Percentiles rank a stretch among this genome's conserved stretches.
Evolutionary conservation across 2,113 vertebrate species (phyloP).

Genomic region (Oplegnathus fasciatus): DNA sequence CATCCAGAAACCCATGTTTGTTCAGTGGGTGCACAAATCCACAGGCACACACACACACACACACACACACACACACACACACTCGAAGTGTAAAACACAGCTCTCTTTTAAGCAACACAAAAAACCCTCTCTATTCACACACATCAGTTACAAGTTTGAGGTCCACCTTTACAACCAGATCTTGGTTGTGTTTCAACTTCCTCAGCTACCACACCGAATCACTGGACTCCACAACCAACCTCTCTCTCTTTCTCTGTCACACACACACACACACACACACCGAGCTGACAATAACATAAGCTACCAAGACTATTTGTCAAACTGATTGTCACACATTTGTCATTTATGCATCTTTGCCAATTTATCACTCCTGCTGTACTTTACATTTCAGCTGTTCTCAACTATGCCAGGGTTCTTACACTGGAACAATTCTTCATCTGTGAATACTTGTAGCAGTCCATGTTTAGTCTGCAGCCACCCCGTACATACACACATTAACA

Average conservation of each 20-base stretch:
- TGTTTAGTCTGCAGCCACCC: conserved; percentile 3
- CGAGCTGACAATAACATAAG: conserved; percentile 35
- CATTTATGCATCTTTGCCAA: conserved; percentile 26
- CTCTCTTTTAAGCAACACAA: too few relatives aligned
- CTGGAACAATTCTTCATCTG: background rate
- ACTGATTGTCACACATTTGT: conserved; percentile 54
- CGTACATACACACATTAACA: background rate
- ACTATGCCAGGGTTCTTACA: background rate
- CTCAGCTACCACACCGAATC: background rate
- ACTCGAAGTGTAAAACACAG: background rate
- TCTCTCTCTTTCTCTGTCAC: background rate
- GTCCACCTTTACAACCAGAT: background rate
- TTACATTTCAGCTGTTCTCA: conserved; percentile 42
- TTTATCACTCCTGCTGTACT: conserved; percentile 33
- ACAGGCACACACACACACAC: conserved; percentile 2
- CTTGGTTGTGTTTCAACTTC: background rate
- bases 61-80: conserved; percentile 18
- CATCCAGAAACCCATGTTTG: background rate
- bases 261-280: conserved; percentile 9
- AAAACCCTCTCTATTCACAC: background rate
- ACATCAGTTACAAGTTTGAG: background rate
- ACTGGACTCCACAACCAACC: background rate
- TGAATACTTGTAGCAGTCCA: background rate
- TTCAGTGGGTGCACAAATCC: background rate
- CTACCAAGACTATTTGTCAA: conserved; percentile 31